Conservation (phyloP, 2,113 vertebrate genomes). For the Tragulus kanchil region DNA sequence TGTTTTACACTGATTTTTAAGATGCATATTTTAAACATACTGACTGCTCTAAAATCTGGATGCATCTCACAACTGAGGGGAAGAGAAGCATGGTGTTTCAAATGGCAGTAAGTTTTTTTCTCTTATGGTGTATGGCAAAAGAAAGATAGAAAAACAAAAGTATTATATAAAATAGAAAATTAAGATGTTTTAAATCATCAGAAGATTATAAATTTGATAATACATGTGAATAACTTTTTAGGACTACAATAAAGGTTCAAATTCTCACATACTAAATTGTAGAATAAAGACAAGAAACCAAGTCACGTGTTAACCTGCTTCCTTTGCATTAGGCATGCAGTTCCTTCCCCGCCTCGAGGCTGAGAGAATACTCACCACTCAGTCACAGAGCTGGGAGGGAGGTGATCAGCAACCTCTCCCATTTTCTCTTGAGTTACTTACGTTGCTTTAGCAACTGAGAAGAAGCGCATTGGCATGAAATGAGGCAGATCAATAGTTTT, state of each 20-base stretch:
- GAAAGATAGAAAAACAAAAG: background rate
- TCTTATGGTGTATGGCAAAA: background rate
- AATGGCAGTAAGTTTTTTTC: background rate
- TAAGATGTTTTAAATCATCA: background rate
- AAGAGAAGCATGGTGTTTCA: conserved; percentile 4
- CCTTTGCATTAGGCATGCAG: conserved; percentile 6
- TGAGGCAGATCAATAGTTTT: background rate
- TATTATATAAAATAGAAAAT: background rate
- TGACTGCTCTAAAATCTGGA: background rate
- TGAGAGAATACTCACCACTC: background rate
- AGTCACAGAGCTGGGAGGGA: background rate
- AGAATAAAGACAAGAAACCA: background rate
- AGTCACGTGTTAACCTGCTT: background rate
- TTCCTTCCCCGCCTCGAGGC: conserved; percentile 48
- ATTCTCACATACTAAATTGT: background rate
- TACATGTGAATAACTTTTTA: background rate
- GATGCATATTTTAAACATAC: background rate
- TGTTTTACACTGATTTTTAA: no score
- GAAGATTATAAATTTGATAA: background rate
- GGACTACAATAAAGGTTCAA: background rate
- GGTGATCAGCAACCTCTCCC: background rate
- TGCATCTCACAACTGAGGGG: background rate
- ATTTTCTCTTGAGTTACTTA: background rate
- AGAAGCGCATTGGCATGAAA: background rate
- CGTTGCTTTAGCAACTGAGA: background rate